Evolutionary conservation across 92 coral and sea anemone species (phyloP), one percentile per base, ranked within the genome.

Genomic region (Chrysogorgia sp.): DNA sequence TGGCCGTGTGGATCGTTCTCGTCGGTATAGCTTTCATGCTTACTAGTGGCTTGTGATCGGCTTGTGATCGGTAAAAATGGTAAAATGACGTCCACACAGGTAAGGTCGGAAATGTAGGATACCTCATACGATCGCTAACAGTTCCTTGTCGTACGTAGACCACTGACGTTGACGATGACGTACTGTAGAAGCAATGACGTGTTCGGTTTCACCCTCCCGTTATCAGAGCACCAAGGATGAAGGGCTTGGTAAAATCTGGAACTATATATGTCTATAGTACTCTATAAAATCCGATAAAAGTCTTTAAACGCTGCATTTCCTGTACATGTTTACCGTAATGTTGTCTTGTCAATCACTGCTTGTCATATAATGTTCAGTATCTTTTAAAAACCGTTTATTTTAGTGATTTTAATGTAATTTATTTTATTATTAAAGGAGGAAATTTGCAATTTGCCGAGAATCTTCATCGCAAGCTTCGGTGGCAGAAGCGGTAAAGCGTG

Each of bases 101-200:
- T 77, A 77, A 30, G 83, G 83, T 45, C 72, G 32, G 52, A 63
- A 77, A 77, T 64, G 83, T 35, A 75, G 58, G 25, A 79, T 47
- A 33, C 84, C 65, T 77, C 84, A 80, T n/a, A 80, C 56, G 57
- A 80, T 67, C 25, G 65, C 76, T 53, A 28, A 78, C 75, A 71
- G 33, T 55, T 74, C 80, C 24, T 40, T 31, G 66, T 74, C 80
- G 56, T 75, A 75, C 0, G 81, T 56, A 23, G 63, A 24, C 83
- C 76, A 79, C 75, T 66, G 63, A 17, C 76, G 64, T 40, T 79
- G 63, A 31, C 59, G 26, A 24, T 56, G 32, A 34, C 60, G 25
- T n/a, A 61, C 75, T 25, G 56, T 61, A 77, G 40, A 60, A 63
- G 82, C 72, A 13, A 62, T 31, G 20, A 63, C 76, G 47, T 24